These are phyloP conservation scores for Gymnocypris eckloni DNA, from an alignment of 2,797 vertebrate genomes.

Conservation along the genomic window DNA sequence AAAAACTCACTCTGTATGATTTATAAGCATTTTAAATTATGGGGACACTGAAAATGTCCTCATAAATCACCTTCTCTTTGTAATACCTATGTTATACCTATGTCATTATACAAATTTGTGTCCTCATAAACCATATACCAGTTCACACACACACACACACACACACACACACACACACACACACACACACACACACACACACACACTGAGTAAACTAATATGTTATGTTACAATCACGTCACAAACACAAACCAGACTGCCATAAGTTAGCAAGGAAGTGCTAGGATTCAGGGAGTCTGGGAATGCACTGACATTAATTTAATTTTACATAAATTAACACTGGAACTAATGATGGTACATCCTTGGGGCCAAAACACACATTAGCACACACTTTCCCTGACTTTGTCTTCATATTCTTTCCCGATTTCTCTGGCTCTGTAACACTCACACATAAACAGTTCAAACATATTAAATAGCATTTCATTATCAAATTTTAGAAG, in stretches of 20 bases:
- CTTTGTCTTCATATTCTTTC: not conserved
- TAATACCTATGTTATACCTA: too few relatives aligned
- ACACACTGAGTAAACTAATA: constrained; percentile 13
- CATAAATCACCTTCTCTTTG: too few relatives aligned
- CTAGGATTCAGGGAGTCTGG: constrained; percentile 65
- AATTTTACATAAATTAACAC: constrained; percentile 68
- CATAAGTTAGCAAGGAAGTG: constrained; percentile 73
- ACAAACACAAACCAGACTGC: constrained; percentile 40
- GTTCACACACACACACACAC: too few relatives aligned
- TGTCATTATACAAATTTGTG: too few relatives aligned
- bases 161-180: too few relatives aligned
- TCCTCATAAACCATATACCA: too few relatives aligned
- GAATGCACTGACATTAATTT: constrained; percentile 71
- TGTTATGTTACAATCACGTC: constrained; percentile 49
- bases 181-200: too few relatives aligned
- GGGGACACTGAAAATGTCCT: too few relatives aligned
- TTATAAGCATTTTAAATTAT: too few relatives aligned
- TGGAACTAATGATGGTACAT: not conserved
- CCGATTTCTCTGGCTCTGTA: not conserved
- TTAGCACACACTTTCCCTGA: constrained; percentile 28
- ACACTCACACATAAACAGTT: not conserved
- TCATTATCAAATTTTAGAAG: not conserved
- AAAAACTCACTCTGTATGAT: too few relatives aligned
- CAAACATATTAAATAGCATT: not conserved
- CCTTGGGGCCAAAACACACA: constrained; percentile 1